phyloP scores from a whole-genome alignment of 2,113 vertebrate genomes.

The Pleuronectes platessa region DNA sequence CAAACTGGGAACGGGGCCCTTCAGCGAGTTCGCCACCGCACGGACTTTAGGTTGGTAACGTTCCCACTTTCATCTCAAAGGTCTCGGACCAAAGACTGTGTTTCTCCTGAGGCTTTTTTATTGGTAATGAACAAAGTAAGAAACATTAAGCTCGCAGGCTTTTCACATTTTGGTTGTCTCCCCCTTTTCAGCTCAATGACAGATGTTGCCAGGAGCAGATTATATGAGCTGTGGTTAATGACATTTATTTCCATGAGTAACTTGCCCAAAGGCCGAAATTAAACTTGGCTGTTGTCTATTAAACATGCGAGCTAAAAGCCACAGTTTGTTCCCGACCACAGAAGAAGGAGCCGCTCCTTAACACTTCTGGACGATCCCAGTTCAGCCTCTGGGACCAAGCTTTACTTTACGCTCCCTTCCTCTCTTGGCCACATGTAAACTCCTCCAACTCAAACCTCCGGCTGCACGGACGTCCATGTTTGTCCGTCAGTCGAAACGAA shows the following conservation, averaged over 20 bases:
- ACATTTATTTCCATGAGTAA: slow-evolving; percentile 16
- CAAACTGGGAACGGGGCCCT: slow-evolving; percentile 92
- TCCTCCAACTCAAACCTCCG: not conserved
- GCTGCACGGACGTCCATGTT: not conserved
- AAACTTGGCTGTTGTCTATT: slow-evolving; percentile 13
- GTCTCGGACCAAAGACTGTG: not conserved
- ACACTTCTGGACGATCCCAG: no score
- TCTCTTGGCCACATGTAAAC: no score
- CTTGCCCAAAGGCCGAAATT: slow-evolving; percentile 19
- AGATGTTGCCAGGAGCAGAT: slow-evolving; percentile 12
- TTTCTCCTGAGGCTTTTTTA: not conserved
- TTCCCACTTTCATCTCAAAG: not conserved
- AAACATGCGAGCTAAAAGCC: not conserved
- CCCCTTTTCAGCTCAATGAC: not conserved
- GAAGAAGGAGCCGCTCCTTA: no score
- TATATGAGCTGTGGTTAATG: slow-evolving; percentile 30
- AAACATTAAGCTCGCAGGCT: slow-evolving; percentile 1
- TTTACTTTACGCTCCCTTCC: no score
- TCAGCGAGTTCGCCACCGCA: slow-evolving; percentile 87
- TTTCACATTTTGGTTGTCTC: not conserved
- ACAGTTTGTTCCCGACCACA: not conserved
- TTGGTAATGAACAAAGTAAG: not conserved
- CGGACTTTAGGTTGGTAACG: slow-evolving; percentile 85
- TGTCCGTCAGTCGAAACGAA: not conserved
- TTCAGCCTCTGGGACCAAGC: not conserved